phyloP scores from a whole-genome alignment of 2,113 vertebrate species.

The Balaenoptera acutorostrata region DNA sequence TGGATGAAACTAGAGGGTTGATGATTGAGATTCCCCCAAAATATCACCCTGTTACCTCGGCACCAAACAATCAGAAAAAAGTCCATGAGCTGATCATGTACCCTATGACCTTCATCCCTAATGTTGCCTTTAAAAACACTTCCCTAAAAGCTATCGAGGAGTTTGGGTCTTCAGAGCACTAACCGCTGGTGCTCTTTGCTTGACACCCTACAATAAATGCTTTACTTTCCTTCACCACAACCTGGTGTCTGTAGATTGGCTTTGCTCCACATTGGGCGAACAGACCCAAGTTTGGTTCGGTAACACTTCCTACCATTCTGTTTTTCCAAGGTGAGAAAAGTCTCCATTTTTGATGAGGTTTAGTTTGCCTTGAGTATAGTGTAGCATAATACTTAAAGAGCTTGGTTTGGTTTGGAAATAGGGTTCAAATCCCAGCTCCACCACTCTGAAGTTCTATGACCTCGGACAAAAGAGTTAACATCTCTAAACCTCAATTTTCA shows the following conservation, averaged over 20 bases:
- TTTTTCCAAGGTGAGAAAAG: neutral
- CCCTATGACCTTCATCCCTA: neutral
- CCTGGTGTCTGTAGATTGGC: neutral
- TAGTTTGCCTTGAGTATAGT: neutral
- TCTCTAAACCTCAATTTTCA: neutral
- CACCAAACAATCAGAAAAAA: neutral
- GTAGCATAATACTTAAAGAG: neutral
- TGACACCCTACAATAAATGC: too few relatives aligned
- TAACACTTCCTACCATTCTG: neutral
- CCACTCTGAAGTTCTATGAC: neutral
- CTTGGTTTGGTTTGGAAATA: neutral
- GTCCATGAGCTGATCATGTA: neutral
- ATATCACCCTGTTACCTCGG: neutral
- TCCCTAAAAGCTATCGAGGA: too few relatives aligned
- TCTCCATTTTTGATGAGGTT: neutral
- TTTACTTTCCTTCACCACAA: neutral
- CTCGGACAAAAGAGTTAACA: neutral
- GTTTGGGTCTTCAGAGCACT: too few relatives aligned
- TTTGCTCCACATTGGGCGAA: neutral
- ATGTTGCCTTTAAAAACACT: neutral
- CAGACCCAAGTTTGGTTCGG: neutral
- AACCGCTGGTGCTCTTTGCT: too few relatives aligned
- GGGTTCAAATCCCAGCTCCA: neutral
- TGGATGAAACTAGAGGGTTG: neutral
- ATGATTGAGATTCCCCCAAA: neutral